phyloP scores from a whole-genome alignment of 2,113 vertebrate species.

The Pagrus major region DNA sequence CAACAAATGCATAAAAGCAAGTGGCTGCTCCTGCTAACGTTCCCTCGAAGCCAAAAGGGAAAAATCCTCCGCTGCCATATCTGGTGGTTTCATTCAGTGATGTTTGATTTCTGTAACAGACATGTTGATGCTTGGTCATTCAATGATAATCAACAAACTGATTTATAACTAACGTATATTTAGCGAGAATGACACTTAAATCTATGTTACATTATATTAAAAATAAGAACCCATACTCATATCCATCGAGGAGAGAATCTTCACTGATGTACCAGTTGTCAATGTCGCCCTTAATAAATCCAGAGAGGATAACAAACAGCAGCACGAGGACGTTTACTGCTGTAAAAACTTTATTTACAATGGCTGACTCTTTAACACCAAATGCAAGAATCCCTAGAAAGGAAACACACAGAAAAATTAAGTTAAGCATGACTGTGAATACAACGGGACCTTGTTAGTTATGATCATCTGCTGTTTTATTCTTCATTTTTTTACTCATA shows the following conservation, averaged over 20 bases:
- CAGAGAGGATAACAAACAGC: slow-evolving; percentile 86
- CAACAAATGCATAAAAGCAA: slow-evolving; percentile 81
- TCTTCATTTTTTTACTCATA: not conserved
- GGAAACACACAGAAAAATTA: slow-evolving; percentile 17
- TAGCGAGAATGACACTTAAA: not conserved
- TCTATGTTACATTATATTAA: not conserved
- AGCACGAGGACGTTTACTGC: slow-evolving; percentile 85
- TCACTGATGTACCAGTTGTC: slow-evolving; percentile 86
- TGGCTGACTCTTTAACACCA: slow-evolving; percentile 89
- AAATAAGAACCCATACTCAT: slow-evolving; percentile 48
- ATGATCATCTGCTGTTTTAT: not conserved
- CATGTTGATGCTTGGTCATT: not conserved
- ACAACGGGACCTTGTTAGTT: not conserved
- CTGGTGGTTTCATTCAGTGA: slow-evolving; percentile 70
- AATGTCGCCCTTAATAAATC: slow-evolving; percentile 86
- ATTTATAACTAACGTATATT: not conserved
- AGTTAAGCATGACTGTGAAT: not conserved
- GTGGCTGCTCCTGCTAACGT: slow-evolving; percentile 79
- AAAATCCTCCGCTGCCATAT: slow-evolving; percentile 86
- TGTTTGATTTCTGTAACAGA: slow-evolving; percentile 78
- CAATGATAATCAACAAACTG: not conserved
- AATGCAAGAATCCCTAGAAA: slow-evolving; percentile 88
- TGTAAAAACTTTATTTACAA: slow-evolving; percentile 89
- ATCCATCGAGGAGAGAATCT: slow-evolving; percentile 65
- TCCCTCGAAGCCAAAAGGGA: slow-evolving; percentile 80